A percentile compares a stretch with the other conserved stretches of the same genome.
These are phyloP conservation scores for Wiebesia pumilae DNA, from an alignment of 1,140 invertebrate genomes.

Conservation along the genomic window DNA sequence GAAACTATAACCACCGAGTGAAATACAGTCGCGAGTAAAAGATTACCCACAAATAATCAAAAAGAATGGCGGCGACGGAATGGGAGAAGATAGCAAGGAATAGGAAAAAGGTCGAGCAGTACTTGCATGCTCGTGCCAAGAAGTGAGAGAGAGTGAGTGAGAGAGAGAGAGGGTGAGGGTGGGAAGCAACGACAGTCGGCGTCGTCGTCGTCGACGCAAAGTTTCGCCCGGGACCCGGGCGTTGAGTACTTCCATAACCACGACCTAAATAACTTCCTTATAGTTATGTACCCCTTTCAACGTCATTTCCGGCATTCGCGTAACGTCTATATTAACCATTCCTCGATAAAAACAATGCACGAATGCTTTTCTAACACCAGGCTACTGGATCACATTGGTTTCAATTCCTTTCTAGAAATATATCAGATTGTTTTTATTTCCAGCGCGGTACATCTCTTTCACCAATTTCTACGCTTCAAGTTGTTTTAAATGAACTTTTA, in stretches of 20 bases:
- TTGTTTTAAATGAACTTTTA: too few relatives aligned
- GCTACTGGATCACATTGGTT: background rate
- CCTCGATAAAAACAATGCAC: conserved; percentile 37
- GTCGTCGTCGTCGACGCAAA: conserved; percentile 4
- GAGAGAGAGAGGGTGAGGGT: background rate
- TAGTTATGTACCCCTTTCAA: conserved; percentile 14
- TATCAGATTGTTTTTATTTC: background rate
- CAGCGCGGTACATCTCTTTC: background rate
- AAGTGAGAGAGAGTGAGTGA: background rate
- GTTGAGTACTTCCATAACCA: conserved; percentile 49
- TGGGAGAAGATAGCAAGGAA: background rate
- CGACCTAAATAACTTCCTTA: conserved; percentile 52
- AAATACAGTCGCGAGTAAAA: background rate
- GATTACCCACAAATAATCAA: conserved; percentile 46
- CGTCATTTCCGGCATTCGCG: conserved; percentile 26
- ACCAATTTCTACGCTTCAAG: background rate
- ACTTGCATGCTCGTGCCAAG: conserved; percentile 7
- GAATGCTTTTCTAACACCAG: background rate
- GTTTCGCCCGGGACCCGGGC: conserved; percentile 32
- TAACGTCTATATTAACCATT: conserved; percentile 36
- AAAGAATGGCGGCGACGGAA: conserved; percentile 1
- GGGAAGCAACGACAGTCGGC: background rate
- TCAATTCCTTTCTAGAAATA: background rate
- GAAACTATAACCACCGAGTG: background rate
- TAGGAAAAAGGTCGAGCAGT: conserved; percentile 1